A percentile compares a stretch with the other conserved stretches of the same genome.
These are phyloP conservation scores for Dolichallabes microphthalmus DNA, from an alignment of 2,113 vertebrate genomes.

Conservation along the genomic window DNA sequence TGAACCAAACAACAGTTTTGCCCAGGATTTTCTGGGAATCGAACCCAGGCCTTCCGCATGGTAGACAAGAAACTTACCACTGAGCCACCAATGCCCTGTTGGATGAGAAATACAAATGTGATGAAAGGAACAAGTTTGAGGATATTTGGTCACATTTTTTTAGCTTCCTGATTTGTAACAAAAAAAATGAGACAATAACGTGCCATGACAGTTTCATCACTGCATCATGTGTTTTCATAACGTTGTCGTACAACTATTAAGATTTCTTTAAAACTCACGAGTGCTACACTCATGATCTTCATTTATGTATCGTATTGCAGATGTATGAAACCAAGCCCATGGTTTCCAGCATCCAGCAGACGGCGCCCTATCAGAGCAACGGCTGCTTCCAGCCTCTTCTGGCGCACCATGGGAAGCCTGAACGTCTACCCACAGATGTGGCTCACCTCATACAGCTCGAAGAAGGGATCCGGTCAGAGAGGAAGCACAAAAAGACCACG, in stretches of 20 bases:
- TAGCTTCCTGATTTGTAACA: too few relatives aligned
- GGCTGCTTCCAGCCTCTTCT: slow-evolving; percentile 77
- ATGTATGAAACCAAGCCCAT: slow-evolving; percentile 88
- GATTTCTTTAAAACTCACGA: neutral
- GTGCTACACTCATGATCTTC: neutral
- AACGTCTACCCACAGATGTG: slow-evolving; percentile 74
- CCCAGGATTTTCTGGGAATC: too few relatives aligned
- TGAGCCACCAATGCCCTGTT: neutral
- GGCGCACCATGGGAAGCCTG: slow-evolving; percentile 69
- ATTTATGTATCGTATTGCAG: slow-evolving; percentile 58
- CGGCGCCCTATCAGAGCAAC: slow-evolving; percentile 90
- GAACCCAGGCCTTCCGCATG: too few relatives aligned
- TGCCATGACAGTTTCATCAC: too few relatives aligned
- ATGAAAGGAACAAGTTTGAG: neutral
- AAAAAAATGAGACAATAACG: too few relatives aligned
- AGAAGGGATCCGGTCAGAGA: slow-evolving; percentile 71
- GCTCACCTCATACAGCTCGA: slow-evolving; percentile 81
- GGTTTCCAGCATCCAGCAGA: slow-evolving; percentile 89
- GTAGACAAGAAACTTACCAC: too few relatives aligned
- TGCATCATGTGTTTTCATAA: too few relatives aligned
- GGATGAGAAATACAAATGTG: neutral
- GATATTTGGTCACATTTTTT: neutral
- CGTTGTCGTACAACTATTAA: too few relatives aligned
- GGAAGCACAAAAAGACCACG: slow-evolving; percentile 65
- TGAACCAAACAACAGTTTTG: too few relatives aligned